Evolutionary conservation across 2,888 invertebrate species (phyloP).

Genomic region (Listrodromus nycthemerus): DNA sequence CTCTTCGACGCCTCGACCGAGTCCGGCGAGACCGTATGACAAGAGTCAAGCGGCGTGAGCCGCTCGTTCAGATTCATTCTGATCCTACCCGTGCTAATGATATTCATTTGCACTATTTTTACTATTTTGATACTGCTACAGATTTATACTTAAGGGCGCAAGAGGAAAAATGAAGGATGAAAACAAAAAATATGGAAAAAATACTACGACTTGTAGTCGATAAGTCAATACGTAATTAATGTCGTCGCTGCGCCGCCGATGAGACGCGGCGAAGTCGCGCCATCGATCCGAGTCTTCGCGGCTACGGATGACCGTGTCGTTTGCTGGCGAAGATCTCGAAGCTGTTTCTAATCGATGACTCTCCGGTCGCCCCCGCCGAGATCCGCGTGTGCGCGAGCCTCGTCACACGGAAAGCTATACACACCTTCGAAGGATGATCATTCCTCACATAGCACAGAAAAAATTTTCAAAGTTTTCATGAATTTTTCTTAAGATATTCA

Average conservation of each 20-base stretch:
- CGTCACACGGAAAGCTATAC: background rate
- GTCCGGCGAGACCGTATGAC: constrained; percentile 81
- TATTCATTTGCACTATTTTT: constrained; percentile 91
- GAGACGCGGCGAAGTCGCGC: background rate
- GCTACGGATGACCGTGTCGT: background rate
- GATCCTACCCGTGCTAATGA: constrained; percentile 90
- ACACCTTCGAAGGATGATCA: constrained; percentile 10
- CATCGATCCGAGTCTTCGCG: constrained; percentile 26
- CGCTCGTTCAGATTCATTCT: constrained; percentile 89
- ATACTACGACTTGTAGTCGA: constrained; percentile 55
- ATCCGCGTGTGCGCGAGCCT: background rate
- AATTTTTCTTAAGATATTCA: no score
- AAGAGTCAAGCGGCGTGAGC: constrained; percentile 81
- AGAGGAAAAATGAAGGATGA: background rate
- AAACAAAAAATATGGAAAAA: constrained; percentile 31
- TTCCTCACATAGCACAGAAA: background rate
- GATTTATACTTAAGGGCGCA: constrained; percentile 86
- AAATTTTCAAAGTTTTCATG: no score
- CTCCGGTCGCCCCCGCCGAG: background rate
- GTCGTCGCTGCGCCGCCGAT: background rate
- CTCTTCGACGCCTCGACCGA: constrained; percentile 80
- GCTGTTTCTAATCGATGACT: background rate
- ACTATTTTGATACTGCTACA: constrained; percentile 90
- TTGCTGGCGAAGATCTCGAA: background rate
- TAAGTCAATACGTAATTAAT: constrained; percentile 55